phyloP scores from a whole-genome alignment of 2,797 vertebrate genomes.

The Spondyliosoma cantharus region DNA sequence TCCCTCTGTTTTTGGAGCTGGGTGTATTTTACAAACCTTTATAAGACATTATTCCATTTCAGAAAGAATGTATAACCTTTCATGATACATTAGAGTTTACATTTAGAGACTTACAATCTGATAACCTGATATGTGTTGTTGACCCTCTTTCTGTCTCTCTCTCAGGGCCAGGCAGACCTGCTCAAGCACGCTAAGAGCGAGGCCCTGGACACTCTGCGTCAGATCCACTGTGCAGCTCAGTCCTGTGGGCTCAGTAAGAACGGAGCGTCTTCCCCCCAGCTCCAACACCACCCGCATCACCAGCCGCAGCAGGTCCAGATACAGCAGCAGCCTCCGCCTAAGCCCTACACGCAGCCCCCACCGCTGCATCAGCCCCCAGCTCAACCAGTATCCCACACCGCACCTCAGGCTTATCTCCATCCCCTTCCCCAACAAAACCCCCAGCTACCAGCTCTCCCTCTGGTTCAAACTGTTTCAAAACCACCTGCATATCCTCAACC shows the following conservation, averaged over 20 bases:
- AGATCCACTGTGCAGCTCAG: slow-evolving; percentile 93
- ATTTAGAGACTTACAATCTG: neutral
- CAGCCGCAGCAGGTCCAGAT: slow-evolving; percentile 62
- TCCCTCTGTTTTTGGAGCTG: too few species aligned
- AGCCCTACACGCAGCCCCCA: slow-evolving; percentile 49
- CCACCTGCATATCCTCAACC: slow-evolving; percentile 74
- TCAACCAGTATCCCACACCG: slow-evolving; percentile 52
- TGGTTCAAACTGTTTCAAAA: slow-evolving; percentile 65
- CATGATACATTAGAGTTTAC: too few species aligned
- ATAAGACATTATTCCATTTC: too few species aligned
- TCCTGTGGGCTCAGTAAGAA: slow-evolving; percentile 92
- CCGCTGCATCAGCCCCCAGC: slow-evolving; percentile 51
- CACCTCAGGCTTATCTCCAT: slow-evolving; percentile 60
- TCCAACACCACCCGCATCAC: slow-evolving; percentile 68
- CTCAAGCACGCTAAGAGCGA: slow-evolving; percentile 92
- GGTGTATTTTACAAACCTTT: too few species aligned
- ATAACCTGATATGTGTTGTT: neutral
- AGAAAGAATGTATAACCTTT: too few species aligned
- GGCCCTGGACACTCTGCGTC: slow-evolving; percentile 90
- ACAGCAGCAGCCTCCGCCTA: slow-evolving; percentile 64
- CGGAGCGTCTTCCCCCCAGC: slow-evolving; percentile 83
- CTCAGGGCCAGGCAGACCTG: slow-evolving; percentile 92
- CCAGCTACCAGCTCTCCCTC: slow-evolving; percentile 45
- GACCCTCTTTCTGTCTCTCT: neutral
- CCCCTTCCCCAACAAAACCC: slow-evolving; percentile 55